These are phyloP conservation scores for Danio jaintianensis DNA, from an alignment of 2,797 vertebrate species.

Conservation along the genomic window DNA sequence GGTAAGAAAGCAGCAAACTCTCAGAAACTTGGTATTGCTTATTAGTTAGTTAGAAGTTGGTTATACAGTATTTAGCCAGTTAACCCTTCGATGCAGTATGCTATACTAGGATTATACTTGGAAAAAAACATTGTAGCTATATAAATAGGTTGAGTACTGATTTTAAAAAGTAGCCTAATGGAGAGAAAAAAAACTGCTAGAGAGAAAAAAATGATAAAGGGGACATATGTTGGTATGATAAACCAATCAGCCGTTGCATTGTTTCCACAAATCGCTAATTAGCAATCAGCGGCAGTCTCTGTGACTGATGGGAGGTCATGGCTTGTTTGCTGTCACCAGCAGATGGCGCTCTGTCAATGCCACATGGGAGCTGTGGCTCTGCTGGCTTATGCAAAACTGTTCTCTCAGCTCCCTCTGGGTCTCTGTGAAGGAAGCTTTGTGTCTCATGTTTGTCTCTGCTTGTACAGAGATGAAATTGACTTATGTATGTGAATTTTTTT, in stretches of 20 bases:
- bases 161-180: not conserved
- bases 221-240: not conserved
- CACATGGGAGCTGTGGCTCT: slow-evolving; percentile 35
- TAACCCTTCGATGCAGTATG: too few species aligned
- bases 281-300: not conserved
- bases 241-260: not conserved
- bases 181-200: too few species aligned
- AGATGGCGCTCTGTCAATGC: slow-evolving; percentile 53
- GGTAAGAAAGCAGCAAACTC: too few species aligned
- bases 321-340: slow-evolving; percentile 40
- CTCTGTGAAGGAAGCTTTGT: not conserved
- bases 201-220: not conserved
- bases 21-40: not conserved
- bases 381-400: not conserved
- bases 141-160: too few species aligned
- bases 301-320: slow-evolving; percentile 27
- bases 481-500: not conserved
- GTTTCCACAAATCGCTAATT: not conserved
- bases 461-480: not conserved
- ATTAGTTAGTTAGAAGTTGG: too few species aligned
- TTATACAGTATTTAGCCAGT: not conserved
- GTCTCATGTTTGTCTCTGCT: not conserved
- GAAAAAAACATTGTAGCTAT: too few species aligned
- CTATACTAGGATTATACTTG: not conserved
- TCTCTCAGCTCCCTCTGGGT: slow-evolving; percentile 3